Conservation (phyloP, 1,140 invertebrate species). For the Mactra quadrangularis region DNA sequence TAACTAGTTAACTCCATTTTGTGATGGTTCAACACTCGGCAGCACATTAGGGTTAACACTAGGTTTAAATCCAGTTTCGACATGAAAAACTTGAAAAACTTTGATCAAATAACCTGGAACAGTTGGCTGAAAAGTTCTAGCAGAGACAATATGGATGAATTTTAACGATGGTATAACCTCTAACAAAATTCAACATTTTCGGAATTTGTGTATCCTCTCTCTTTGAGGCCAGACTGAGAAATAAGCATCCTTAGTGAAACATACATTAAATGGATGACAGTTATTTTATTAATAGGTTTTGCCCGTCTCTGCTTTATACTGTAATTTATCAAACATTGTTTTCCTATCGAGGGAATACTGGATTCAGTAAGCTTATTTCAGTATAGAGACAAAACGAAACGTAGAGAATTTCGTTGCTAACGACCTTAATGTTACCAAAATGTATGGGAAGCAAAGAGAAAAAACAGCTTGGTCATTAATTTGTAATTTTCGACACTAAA, state of each 20-base stretch:
- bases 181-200: too few species aligned
- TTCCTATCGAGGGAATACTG: slow-evolving; percentile 45
- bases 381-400: slow-evolving; percentile 33
- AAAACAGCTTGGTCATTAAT: slow-evolving; percentile 51
- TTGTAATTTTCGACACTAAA: slow-evolving; percentile 55
- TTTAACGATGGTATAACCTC: too few species aligned
- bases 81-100: too few species aligned
- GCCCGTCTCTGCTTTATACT: slow-evolving; percentile 50
- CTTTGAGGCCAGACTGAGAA: slow-evolving; percentile 4
- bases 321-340: slow-evolving; percentile 64
- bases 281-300: slow-evolving; percentile 62
- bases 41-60: too few species aligned
- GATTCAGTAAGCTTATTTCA: not conserved
- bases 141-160: too few species aligned
- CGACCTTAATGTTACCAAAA: slow-evolving; percentile 32
- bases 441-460: slow-evolving; percentile 46
- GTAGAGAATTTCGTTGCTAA: slow-evolving; percentile 4
- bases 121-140: too few species aligned
- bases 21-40: too few species aligned
- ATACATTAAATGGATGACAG: slow-evolving; percentile 59
- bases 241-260: slow-evolving; percentile 50
- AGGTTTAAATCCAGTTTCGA: too few species aligned
- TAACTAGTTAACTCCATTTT: too few species aligned
- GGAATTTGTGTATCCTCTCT: slow-evolving; percentile 12
- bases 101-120: too few species aligned